Evolutionary conservation across 1,140 invertebrate genomes (phyloP).

Genomic region (Cyphomyrmex costatus): DNA sequence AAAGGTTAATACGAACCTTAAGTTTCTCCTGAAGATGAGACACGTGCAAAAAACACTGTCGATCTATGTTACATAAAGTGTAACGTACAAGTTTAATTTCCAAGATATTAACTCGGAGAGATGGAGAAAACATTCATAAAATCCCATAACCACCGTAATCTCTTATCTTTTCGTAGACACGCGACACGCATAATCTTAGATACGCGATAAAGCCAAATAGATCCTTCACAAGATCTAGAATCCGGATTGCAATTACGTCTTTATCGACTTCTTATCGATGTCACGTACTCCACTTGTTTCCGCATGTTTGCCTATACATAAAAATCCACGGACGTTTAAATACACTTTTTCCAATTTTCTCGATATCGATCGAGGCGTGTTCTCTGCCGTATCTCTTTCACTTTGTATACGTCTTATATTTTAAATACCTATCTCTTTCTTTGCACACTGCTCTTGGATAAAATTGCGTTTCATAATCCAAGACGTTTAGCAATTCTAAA

Average conservation of each 20-base stretch:
- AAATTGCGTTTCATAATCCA: neutral
- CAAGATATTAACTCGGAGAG: neutral
- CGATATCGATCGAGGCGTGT: neutral
- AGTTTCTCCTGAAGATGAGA: neutral
- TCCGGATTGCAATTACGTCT: neutral
- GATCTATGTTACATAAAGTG: neutral
- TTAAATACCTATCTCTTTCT: no score
- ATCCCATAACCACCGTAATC: neutral
- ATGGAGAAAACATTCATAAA: neutral
- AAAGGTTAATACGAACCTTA: neutral
- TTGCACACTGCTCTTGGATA: neutral
- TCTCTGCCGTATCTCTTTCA: neutral
- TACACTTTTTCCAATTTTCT: neutral
- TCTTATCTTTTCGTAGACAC: constrained; percentile 6
- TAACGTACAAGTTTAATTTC: neutral
- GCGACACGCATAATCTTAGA: constrained; percentile 9
- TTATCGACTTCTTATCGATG: constrained; percentile 24
- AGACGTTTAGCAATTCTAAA: neutral
- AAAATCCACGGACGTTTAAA: neutral
- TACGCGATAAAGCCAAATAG: constrained; percentile 1
- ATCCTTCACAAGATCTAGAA: constrained; percentile 19
- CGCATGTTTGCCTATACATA: neutral
- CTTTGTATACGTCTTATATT: no score
- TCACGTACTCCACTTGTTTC: neutral
- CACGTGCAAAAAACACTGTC: neutral